Evolutionary conservation across 2,797 vertebrate species (phyloP), one percentile per base, ranked within the genome.

Genomic region (Chelonia mydas): DNA sequence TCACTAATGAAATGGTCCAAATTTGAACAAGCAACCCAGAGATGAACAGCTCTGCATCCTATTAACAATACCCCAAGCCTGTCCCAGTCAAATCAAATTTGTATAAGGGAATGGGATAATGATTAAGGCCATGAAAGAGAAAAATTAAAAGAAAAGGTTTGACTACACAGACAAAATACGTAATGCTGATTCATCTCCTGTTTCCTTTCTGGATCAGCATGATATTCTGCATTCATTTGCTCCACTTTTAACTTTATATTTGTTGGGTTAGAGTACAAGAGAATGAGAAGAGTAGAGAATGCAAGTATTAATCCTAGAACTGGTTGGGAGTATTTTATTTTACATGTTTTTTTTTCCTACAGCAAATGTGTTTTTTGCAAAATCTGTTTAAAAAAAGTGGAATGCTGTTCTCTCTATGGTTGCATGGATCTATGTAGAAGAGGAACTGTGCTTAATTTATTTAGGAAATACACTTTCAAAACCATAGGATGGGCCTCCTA

Each of bases 1-100:
- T 93, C 49, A 47, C 94, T 83, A 11, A 76, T 86, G 88, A 47
- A 45, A 11, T 79, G 89, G 87, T 72, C 86, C 88, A 89, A 10
- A 83, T 54, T 50, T 50, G 25, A 28, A 17, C 9, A 28, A 21
- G 83, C 90, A 96, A 95, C 78, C 89, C 84, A 81, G 91, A 92
- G 68, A 93, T 68, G 92, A 92, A 94, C 94, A 95, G 88, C 86
- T 86, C 91, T 85, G 45, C 16, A 82, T 87, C 57, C 82, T 79
- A 54, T 2, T 49, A 93, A 80, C 49, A 92, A 37, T 16, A 81
- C 53, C 79, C 81, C 47, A 10, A 61, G 87, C 85, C 72, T 31
- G 2, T 33, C 82, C 89, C 83, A 4, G 57, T 91, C 68, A 83
- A 74, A 96, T 33, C 47, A 68, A 86, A 61, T 80, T 85, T 84